phyloP scores from a whole-genome alignment of 2,888 invertebrate genomes.

The Syritta pipiens region DNA sequence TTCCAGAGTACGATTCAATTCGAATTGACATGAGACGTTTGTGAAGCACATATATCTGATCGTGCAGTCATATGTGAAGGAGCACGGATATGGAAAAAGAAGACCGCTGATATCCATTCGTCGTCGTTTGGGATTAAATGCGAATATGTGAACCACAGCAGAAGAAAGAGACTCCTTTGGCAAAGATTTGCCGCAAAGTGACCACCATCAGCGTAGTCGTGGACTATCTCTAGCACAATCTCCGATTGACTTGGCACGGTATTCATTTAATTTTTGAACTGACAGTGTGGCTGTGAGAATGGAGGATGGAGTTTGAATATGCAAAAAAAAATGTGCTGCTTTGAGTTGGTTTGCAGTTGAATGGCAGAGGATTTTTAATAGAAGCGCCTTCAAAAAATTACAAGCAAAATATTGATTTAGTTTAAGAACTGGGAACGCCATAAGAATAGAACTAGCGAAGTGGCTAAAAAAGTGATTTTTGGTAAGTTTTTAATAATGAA shows the following conservation, averaged over 20 bases:
- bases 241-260: conserved; percentile 32
- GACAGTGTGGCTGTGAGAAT: neutral
- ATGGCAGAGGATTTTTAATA: no score
- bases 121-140: neutral
- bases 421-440: no score
- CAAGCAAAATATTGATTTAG: no score
- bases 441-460: no score
- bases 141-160: neutral
- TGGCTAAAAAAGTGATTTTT: no score
- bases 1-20: conserved; percentile 50
- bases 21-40: conserved; percentile 46
- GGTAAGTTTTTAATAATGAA: no score
- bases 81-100: conserved; percentile 16
- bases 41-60: conserved; percentile 43
- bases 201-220: conserved; percentile 13
- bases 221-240: conserved; percentile 42
- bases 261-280: conserved; percentile 13
- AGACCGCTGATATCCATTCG: conserved; percentile 2
- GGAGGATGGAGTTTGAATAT: neutral
- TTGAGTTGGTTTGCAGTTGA: no score
- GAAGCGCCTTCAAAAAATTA: no score
- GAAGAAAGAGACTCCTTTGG: neutral
- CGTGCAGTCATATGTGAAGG: conserved; percentile 42
- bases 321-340: conserved; percentile 10
- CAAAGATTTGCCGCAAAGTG: conserved; percentile 6